Percentiles rank a stretch among this genome's conserved stretches.
Evolutionary conservation across 2,113 vertebrate genomes (phyloP).

Genomic region (Theropithecus gelada): DNA sequence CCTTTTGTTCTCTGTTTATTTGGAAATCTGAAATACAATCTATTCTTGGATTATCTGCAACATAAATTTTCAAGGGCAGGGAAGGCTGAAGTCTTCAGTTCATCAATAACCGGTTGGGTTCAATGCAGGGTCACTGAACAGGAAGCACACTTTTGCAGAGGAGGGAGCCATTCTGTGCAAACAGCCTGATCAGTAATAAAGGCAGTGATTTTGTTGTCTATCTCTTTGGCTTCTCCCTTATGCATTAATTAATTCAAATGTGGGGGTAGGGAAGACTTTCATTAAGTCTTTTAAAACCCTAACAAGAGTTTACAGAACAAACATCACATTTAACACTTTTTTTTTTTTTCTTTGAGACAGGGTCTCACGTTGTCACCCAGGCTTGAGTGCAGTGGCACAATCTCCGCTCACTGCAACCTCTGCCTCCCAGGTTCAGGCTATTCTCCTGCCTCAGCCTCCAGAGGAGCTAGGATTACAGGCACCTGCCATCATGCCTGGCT

Average conservation of each 20-base stretch:
- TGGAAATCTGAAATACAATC: not conserved
- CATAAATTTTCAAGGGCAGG: not conserved
- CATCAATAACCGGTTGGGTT: not conserved
- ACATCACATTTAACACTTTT: no score
- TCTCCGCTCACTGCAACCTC: no score
- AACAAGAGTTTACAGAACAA: not conserved
- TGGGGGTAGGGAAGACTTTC: not conserved
- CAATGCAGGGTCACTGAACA: not conserved
- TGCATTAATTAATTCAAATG: not conserved
- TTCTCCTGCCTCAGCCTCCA: no score
- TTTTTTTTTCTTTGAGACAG: no score
- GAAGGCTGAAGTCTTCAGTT: not conserved
- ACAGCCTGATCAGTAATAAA: not conserved
- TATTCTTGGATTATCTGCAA: not conserved
- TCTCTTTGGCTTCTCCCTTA: not conserved
- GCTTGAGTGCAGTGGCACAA: no score
- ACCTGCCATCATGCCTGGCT: no score
- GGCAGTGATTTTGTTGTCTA: not conserved
- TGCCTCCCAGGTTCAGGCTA: no score
- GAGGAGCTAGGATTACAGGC: no score
- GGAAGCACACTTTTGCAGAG: not conserved
- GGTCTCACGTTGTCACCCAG: no score
- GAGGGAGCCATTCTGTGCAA: not conserved
- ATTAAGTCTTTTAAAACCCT: not conserved
- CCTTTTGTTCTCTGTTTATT: not conserved